Base-by-base conservation (phyloP, 1,140 invertebrate species). In the Apis dorsata region DNA sequence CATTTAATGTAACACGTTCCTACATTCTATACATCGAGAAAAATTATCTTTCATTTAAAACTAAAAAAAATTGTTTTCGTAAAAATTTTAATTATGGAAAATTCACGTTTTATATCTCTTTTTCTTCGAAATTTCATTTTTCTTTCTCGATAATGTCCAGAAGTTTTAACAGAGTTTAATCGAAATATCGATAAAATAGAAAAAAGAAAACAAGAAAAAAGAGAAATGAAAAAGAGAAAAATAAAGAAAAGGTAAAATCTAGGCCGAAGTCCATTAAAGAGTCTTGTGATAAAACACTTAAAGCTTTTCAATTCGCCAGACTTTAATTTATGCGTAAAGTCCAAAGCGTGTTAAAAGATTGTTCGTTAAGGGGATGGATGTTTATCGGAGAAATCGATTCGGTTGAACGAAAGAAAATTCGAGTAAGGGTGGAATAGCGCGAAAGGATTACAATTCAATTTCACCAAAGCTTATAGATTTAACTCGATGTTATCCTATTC, bases 371-470 rank as follows among this genome's bases (percentile, higher is more conserved):
- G 60, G 60, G n/a, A 19, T 53, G 17, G 10, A 44, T 60, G 17
- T 75, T 76, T 65, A 51, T 60, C 57, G 12, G 10, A 9, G 2
- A 60, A 65, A 65, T 53, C 21, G 34, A 7, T 24, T 62, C 60
- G 13, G 53, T 3, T 19, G n/a, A 60, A 11, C 59, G 10, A 13
- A 24, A 62, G 34, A 24, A 11, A 13, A 51, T 55, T 34, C 8
- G 28, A 77, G 44, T n/a, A 24, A 17, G 11, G 19, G 10, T 34
- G 19, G 21, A 60, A 51, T 24, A 44, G 7, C 15, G 10, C 10
- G 28, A n/a, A 74, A 60, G 34, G 72, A 60, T 74, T 49, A 62
- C 28, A 62, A 62, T 60, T 62, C 72, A 49, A 62, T 62, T 60
- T 49, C 55, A 49, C 1, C 4, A n/a, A n/a, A 49, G 15, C 21